phyloP scores from a whole-genome alignment of 2,797 vertebrate genomes.

The Trematomus bernacchii region DNA sequence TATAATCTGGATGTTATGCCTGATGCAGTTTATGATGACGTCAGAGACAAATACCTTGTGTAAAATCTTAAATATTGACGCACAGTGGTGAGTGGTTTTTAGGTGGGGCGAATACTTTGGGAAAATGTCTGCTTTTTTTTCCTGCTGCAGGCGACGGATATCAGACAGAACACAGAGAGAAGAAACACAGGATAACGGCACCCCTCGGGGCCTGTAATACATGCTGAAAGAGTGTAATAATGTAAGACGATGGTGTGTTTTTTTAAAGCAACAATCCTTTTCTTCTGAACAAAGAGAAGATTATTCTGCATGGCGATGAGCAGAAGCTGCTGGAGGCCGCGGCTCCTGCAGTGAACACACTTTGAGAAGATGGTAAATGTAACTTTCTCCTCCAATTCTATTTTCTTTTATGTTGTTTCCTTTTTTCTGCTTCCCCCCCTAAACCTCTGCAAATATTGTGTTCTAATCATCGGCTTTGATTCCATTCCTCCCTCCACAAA shows the following conservation, averaged over 20 bases:
- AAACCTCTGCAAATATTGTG: slow-evolving; percentile 69
- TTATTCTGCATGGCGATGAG: slow-evolving; percentile 60
- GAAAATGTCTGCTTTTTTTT: neutral
- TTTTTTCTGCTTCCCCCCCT: neutral
- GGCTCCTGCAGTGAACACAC: slow-evolving; percentile 59
- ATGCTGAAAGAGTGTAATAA: slow-evolving; percentile 50
- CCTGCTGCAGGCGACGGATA: slow-evolving; percentile 39
- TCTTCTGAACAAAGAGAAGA: slow-evolving; percentile 62
- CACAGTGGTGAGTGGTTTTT: no score
- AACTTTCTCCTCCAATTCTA: slow-evolving; percentile 55
- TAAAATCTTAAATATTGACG: no score
- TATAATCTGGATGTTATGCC: no score
- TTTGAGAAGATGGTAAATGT: slow-evolving; percentile 63
- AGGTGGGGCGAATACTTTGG: no score
- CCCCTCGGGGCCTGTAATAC: slow-evolving; percentile 41
- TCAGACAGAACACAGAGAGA: slow-evolving; percentile 37
- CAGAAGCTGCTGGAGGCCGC: slow-evolving; percentile 61
- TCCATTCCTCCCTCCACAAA: slow-evolving; percentile 63
- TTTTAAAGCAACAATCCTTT: slow-evolving; percentile 57
- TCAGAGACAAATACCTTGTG: no score
- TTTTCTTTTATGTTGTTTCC: slow-evolving; percentile 34
- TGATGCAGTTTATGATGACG: no score
- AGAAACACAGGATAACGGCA: slow-evolving; percentile 23
- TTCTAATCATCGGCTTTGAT: slow-evolving; percentile 76
- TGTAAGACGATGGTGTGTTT: slow-evolving; percentile 21